Evolutionary conservation across 2,888 invertebrate species (phyloP).

Genomic region (Lobophora halterata): DNA sequence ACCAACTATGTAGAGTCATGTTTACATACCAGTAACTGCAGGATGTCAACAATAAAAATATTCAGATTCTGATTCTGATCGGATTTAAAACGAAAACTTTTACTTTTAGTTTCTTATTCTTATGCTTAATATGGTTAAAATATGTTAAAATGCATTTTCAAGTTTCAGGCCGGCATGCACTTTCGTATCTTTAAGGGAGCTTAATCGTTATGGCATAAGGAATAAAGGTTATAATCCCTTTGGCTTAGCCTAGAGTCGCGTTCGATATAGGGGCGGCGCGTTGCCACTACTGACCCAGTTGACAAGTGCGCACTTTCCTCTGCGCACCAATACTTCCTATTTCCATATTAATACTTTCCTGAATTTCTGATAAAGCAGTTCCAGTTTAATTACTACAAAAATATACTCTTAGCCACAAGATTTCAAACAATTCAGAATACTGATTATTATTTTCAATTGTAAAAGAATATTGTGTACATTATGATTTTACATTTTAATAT

Average conservation of each 20-base stretch:
- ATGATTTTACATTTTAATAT: too few species aligned
- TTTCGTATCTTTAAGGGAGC: constrained; percentile 37
- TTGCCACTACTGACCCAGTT: constrained; percentile 79
- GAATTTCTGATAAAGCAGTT: constrained; percentile 40
- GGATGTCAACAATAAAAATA: too few species aligned
- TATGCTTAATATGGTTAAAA: too few species aligned
- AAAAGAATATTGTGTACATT: too few species aligned
- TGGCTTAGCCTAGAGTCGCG: constrained; percentile 47
- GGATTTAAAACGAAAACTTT: too few species aligned
- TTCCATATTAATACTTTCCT: constrained; percentile 63
- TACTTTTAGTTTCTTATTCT: too few species aligned
- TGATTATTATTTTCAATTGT: constrained; percentile 2
- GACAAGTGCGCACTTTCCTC: constrained; percentile 75
- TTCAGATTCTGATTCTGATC: too few species aligned
- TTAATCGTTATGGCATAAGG: constrained; percentile 50
- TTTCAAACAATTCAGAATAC: too few species aligned
- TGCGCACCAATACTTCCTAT: constrained; percentile 72
- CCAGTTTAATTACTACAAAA: neutral
- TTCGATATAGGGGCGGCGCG: constrained; percentile 80
- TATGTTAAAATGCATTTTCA: constrained; percentile 67
- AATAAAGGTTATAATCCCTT: constrained; percentile 61
- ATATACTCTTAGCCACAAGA: neutral
- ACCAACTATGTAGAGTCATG: neutral
- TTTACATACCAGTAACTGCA: too few species aligned
- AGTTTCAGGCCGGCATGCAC: constrained; percentile 50